Conservation (phyloP, 2,888 invertebrate species). For the Lepidonotus clava region DNA sequence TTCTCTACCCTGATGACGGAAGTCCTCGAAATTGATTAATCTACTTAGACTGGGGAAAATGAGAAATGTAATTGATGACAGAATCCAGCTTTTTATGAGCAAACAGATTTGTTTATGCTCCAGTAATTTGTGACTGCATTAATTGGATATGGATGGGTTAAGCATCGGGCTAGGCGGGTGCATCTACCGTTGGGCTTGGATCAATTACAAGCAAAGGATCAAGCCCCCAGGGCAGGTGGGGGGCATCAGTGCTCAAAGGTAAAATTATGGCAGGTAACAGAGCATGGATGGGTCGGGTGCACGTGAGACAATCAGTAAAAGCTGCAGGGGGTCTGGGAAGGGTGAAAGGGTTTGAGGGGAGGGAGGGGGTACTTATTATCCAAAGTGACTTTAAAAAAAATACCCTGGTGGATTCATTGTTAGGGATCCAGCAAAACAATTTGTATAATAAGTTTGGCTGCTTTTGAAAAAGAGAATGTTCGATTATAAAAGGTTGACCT, state of each 20-base stretch:
- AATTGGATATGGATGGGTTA: constrained; percentile 5
- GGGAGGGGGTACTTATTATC: not conserved
- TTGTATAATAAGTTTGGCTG: no score
- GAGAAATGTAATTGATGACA: no score
- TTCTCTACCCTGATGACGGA: no score
- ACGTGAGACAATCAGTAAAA: constrained; percentile 5
- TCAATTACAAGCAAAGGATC: not conserved
- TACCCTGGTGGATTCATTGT: no score
- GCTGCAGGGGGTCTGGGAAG: not conserved
- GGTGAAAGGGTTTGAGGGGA: not conserved
- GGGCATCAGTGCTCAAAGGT: not conserved
- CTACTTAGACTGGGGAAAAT: no score
- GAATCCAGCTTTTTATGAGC: no score
- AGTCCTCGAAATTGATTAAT: no score
- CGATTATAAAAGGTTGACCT: no score
- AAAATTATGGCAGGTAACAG: not conserved
- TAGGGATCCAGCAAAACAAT: no score
- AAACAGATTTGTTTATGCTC: constrained; percentile 16
- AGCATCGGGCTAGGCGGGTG: not conserved
- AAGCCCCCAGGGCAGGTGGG: not conserved
- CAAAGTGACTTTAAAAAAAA: no score
- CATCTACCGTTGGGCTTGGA: not conserved
- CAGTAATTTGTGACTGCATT: not conserved
- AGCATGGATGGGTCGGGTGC: not conserved
- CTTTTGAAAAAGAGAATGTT: no score